A percentile compares a stretch with the other conserved stretches of the same genome.
Conservation (phyloP, 1,140 invertebrate species). For the Adoxophyes honmai region DNA sequence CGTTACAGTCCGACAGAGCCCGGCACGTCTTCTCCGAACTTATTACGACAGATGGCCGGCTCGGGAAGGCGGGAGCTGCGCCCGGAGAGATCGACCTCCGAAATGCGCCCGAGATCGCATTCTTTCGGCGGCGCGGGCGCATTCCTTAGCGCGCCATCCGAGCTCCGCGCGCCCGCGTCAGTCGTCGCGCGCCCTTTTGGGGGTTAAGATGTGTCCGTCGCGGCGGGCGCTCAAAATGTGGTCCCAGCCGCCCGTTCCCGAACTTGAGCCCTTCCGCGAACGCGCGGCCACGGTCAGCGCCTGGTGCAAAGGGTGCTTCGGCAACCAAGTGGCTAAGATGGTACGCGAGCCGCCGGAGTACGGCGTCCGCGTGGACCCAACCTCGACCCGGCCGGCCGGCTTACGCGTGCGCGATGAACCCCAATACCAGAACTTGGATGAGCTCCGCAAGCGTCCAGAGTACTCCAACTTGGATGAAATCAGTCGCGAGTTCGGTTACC, state of each 20-base stretch:
- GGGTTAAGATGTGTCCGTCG: slow-evolving; percentile 76
- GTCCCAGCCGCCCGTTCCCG: slow-evolving; percentile 64
- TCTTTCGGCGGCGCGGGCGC: slow-evolving; percentile 75
- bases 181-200: slow-evolving; percentile 75
- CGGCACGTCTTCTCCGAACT: slow-evolving; percentile 59
- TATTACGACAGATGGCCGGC: slow-evolving; percentile 71
- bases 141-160: slow-evolving; percentile 70
- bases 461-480: slow-evolving; percentile 73
- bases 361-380: slow-evolving; percentile 57
- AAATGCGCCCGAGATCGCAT: slow-evolving; percentile 76
- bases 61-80: slow-evolving; percentile 61
- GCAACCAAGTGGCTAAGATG: slow-evolving; percentile 54
- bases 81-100: slow-evolving; percentile 74
- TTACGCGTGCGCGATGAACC: slow-evolving; percentile 57
- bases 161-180: slow-evolving; percentile 64
- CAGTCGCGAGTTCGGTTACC: slow-evolving; percentile 69
- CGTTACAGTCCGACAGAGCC: slow-evolving; percentile 53
- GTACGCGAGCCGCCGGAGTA: slow-evolving; percentile 60
- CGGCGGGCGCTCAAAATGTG: slow-evolving; percentile 65
- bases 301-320: slow-evolving; percentile 45
- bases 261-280: slow-evolving; percentile 53
- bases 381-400: slow-evolving; percentile 49
- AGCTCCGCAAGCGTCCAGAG: slow-evolving; percentile 64
- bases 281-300: slow-evolving; percentile 45
- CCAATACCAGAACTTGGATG: slow-evolving; percentile 68